phyloP scores from a whole-genome alignment of 1,140 invertebrate species.

The Propsilocerus akamusi region DNA sequence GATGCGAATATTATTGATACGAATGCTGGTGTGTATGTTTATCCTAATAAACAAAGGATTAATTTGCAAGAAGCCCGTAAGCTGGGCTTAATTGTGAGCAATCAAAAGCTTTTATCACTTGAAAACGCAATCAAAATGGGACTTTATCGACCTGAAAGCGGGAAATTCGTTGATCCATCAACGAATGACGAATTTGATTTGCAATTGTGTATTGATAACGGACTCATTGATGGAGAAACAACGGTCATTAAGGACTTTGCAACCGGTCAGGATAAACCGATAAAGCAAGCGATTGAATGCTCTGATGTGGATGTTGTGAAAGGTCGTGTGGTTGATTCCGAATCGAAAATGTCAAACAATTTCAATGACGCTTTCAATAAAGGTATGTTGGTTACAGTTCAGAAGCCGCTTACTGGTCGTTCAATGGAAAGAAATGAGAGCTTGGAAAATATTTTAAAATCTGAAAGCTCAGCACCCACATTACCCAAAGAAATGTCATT shows the following conservation, averaged over 20 bases:
- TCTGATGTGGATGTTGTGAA: constrained; percentile 56
- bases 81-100: constrained; percentile 53
- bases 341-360: constrained; percentile 49
- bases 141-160: constrained; percentile 56
- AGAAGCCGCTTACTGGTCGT: constrained; percentile 46
- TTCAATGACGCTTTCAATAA: constrained; percentile 55
- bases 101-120: constrained; percentile 45
- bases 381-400: constrained; percentile 49
- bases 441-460: constrained; percentile 19
- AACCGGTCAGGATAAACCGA: constrained; percentile 49
- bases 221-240: constrained; percentile 55
- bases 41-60: constrained; percentile 39
- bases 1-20: constrained; percentile 53
- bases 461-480: constrained; percentile 21
- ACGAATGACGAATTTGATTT: constrained; percentile 50
- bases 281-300: constrained; percentile 56
- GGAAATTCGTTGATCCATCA: constrained; percentile 57
- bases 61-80: constrained; percentile 50
- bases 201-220: constrained; percentile 44
- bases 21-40: constrained; percentile 42
- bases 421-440: constrained; percentile 31
- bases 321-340: constrained; percentile 58
- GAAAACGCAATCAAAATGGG: constrained; percentile 59
- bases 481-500: constrained; percentile 46
- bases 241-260: constrained; percentile 58